These are phyloP conservation scores for Menura novaehollandiae DNA, from an alignment of 2,113 vertebrate species.

Conservation along the genomic window DNA sequence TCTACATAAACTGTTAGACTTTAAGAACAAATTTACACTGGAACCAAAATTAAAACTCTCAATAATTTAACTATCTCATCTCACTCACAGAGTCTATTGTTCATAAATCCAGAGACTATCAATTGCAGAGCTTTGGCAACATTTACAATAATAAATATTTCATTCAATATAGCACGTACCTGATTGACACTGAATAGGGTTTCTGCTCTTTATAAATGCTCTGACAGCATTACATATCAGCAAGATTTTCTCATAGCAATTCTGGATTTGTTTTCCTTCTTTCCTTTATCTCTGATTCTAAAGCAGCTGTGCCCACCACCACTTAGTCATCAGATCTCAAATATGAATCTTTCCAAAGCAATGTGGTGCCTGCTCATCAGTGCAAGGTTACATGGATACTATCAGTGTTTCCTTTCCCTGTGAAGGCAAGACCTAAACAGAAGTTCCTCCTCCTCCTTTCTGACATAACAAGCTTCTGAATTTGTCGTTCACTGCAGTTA, in stretches of 20 bases:
- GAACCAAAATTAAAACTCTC: background rate
- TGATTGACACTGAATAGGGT: conserved; percentile 43
- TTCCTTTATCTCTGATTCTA: conserved; percentile 46
- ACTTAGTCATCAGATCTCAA: conserved; percentile 46
- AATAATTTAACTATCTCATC: background rate
- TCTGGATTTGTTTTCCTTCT: conserved; percentile 56
- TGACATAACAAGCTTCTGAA: conserved; percentile 68
- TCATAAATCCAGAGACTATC: conserved; percentile 5
- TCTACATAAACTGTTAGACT: background rate
- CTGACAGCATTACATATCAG: conserved; percentile 48
- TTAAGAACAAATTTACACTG: background rate
- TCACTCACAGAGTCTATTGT: background rate
- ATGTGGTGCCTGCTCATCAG: conserved; percentile 41
- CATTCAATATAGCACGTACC: conserved; percentile 58
- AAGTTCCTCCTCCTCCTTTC: conserved; percentile 72
- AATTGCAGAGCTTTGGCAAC: conserved; percentile 14
- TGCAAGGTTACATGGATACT: conserved; percentile 50
- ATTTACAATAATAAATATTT: conserved; percentile 25
- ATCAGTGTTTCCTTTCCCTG: conserved; percentile 59
- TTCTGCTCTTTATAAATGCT: conserved; percentile 42
- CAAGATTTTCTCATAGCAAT: conserved; percentile 40
- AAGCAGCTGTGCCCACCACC: conserved; percentile 56
- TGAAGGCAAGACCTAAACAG: conserved; percentile 58
- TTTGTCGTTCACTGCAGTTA: conserved; percentile 54
- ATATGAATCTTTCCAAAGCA: conserved; percentile 47